Conservation (phyloP, 2,797 vertebrate genomes). For the Lepilemur ruficaudatus region DNA sequence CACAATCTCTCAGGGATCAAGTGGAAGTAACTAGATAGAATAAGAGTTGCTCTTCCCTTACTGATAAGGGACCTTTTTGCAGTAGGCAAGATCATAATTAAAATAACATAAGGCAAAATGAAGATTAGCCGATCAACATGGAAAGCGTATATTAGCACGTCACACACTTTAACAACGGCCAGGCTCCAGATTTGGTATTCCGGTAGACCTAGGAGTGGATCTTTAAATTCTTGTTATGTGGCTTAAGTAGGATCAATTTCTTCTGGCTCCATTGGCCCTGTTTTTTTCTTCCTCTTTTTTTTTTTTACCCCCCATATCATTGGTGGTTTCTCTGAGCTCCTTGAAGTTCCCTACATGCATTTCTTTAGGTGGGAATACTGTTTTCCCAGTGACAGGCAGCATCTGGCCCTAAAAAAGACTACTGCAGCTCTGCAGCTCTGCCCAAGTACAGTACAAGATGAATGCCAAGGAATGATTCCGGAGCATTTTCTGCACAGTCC, state of each 20-base stretch:
- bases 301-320: slow-evolving; percentile 68
- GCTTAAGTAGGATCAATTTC: slow-evolving; percentile 86
- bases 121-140: not conserved
- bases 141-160: not conserved
- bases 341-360: slow-evolving; percentile 88
- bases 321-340: slow-evolving; percentile 12
- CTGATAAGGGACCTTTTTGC: not conserved
- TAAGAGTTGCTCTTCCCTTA: not conserved
- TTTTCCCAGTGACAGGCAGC: slow-evolving; percentile 90
- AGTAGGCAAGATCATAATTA: not conserved
- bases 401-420: slow-evolving; percentile 90
- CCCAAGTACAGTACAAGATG: slow-evolving; percentile 82
- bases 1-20: not conserved
- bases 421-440: slow-evolving; percentile 84
- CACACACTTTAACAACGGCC: not conserved
- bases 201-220: slow-evolving; percentile 88
- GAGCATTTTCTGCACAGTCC: slow-evolving; percentile 87
- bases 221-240: slow-evolving; percentile 88
- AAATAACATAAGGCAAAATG: not conserved
- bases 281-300: slow-evolving; percentile 81
- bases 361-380: slow-evolving; percentile 90
- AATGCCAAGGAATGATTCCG: slow-evolving; percentile 84
- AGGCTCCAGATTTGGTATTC: slow-evolving; percentile 92
- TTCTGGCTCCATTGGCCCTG: slow-evolving; percentile 84
- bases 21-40: not conserved